Conservation (phyloP, 2,113 vertebrate species). For the Tychaedon coryphoeus region DNA sequence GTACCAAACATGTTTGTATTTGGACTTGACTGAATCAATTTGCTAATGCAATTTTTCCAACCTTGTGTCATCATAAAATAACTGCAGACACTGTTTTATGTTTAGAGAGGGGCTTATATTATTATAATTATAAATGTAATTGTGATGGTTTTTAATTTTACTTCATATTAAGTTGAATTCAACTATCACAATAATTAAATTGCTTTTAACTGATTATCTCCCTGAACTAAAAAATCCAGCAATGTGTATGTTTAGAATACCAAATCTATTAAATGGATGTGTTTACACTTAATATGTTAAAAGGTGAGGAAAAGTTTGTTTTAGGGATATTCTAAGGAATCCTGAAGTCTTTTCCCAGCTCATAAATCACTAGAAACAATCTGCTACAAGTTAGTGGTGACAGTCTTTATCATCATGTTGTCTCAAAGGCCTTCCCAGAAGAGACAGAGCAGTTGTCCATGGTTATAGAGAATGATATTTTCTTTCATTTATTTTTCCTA, state of each 20-base stretch:
- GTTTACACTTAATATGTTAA: slow-evolving; percentile 3
- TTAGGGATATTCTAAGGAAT: slow-evolving; percentile 2
- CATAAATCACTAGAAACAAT: slow-evolving; percentile 19
- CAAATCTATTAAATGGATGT: slow-evolving; percentile 12
- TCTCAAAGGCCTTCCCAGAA: neutral
- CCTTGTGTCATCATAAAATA: neutral
- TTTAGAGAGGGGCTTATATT: slow-evolving; percentile 4
- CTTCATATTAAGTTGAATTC: neutral
- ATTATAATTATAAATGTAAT: neutral
- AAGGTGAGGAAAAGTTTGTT: neutral
- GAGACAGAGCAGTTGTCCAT: neutral
- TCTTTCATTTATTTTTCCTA: neutral
- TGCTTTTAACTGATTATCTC: slow-evolving; percentile 13
- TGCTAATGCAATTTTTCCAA: neutral
- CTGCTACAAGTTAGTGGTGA: neutral
- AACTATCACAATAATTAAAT: slow-evolving; percentile 8
- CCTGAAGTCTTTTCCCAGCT: neutral
- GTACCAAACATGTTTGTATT: neutral
- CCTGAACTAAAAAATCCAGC: slow-evolving; percentile 34
- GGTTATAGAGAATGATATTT: neutral
- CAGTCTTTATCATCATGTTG: neutral
- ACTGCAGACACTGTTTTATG: neutral
- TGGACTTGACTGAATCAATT: neutral
- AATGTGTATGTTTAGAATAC: slow-evolving; percentile 21
- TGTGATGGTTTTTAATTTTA: slow-evolving; percentile 29